A percentile compares a stretch with the other conserved stretches of the same genome.
phyloP scores from a whole-genome alignment of 2,113 vertebrate genomes.

The Caranx melampygus region DNA sequence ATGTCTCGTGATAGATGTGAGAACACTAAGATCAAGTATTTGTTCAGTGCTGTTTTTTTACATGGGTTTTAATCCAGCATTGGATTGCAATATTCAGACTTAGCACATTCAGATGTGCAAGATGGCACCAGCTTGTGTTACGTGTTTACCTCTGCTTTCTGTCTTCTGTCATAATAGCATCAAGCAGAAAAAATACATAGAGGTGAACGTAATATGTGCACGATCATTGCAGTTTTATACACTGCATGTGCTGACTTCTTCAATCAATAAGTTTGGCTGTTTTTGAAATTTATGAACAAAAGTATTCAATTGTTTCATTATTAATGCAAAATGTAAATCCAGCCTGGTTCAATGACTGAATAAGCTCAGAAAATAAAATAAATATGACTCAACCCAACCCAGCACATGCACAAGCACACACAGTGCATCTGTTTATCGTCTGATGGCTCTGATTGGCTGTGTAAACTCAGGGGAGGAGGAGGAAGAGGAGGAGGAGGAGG shows the following conservation, averaged over 20 bases:
- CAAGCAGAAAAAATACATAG: neutral
- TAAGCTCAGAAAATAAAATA: slow-evolving; percentile 42
- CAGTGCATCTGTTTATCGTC: slow-evolving; percentile 52
- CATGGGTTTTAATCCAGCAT: slow-evolving; percentile 30
- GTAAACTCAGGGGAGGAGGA: slow-evolving; percentile 49
- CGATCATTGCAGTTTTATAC: neutral
- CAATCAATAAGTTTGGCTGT: neutral
- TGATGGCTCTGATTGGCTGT: slow-evolving; percentile 58
- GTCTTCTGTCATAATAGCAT: neutral
- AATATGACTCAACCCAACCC: slow-evolving; percentile 34
- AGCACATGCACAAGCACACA: slow-evolving; percentile 30
- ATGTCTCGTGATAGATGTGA: slow-evolving; percentile 34
- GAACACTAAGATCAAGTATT: slow-evolving; percentile 47
- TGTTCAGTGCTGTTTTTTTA: slow-evolving; percentile 18
- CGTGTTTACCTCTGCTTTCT: neutral
- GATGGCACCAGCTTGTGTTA: neutral
- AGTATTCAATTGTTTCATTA: slow-evolving; percentile 18
- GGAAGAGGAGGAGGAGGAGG: slow-evolving; percentile 42
- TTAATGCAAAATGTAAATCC: slow-evolving; percentile 2
- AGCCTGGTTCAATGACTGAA: slow-evolving; percentile 31
- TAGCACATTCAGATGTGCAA: slow-evolving; percentile 14
- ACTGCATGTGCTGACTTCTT: neutral
- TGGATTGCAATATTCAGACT: slow-evolving; percentile 17
- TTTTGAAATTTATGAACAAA: neutral
- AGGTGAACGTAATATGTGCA: neutral